Percentiles rank a stretch among this genome's conserved stretches.
Evolutionary conservation across 2,888 invertebrate genomes (phyloP).

Genomic region (Cryptus armator): DNA sequence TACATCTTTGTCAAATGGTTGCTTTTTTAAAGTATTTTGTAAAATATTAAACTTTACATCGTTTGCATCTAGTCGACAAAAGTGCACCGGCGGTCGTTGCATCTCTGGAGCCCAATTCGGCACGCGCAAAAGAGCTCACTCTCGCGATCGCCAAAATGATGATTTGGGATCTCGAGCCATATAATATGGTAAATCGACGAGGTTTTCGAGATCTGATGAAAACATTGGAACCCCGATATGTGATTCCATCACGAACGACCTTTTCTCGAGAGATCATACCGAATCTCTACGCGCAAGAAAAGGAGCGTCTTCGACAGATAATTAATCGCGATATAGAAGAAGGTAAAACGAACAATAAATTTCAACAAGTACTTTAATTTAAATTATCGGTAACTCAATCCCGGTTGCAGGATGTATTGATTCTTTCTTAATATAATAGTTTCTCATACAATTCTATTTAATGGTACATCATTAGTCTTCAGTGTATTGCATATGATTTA

Average conservation of each 20-base stretch:
- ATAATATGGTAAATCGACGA: conserved; percentile 11
- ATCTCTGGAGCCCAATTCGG: neutral
- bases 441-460: neutral
- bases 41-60: no score
- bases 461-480: no score
- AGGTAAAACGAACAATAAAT: neutral
- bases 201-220: conserved; percentile 1
- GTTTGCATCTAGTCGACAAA: no score
- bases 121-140: conserved; percentile 10
- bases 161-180: conserved; percentile 21
- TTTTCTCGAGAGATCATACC: neutral
- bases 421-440: neutral
- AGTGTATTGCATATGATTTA: neutral
- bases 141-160: conserved; percentile 1
- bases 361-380: neutral
- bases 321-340: conserved; percentile 6
- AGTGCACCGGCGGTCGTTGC: no score
- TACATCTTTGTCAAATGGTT: no score
- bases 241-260: neutral
- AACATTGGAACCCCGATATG: neutral
- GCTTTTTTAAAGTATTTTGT: no score
- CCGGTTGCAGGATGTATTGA: neutral
- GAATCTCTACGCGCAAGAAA: neutral
- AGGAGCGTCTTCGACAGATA: neutral
- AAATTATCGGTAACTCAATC: neutral